A percentile compares a stretch with the other conserved stretches of the same genome.
These are phyloP conservation scores for Dinothrombium tinctorium DNA, from an alignment of 1,140 invertebrate species.

Conservation along the genomic window DNA sequence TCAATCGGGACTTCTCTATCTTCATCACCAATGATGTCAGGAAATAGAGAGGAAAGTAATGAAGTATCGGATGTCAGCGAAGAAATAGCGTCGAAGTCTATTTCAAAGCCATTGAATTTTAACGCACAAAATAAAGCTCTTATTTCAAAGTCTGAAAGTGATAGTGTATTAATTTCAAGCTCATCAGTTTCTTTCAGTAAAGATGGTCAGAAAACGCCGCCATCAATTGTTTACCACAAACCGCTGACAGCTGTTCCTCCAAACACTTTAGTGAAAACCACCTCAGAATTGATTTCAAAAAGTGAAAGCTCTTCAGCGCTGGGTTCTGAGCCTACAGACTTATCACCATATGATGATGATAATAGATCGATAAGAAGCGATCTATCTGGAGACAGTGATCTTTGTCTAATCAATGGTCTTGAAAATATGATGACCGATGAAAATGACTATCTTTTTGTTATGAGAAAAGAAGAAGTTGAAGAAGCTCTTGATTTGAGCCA, in stretches of 20 bases:
- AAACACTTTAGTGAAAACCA: background rate
- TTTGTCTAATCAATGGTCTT: background rate
- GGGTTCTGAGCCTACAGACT: background rate
- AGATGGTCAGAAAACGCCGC: background rate
- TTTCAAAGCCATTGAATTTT: too few species aligned
- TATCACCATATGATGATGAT: constrained; percentile 5
- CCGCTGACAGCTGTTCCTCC: background rate
- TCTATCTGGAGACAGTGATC: background rate
- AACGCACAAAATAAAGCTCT: too few species aligned
- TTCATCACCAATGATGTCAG: background rate
- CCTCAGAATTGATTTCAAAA: background rate
- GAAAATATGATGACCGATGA: background rate
- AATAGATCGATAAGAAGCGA: constrained; percentile 5
- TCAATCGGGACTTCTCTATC: background rate
- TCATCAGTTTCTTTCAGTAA: background rate
- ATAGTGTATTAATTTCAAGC: too few species aligned
- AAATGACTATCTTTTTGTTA: background rate
- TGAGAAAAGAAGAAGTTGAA: background rate
- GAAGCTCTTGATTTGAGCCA: background rate
- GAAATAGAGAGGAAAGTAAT: too few species aligned
- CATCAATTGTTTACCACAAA: background rate
- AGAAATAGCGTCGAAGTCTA: too few species aligned
- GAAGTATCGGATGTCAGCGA: too few species aligned
- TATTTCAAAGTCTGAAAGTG: too few species aligned
- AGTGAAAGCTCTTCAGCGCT: background rate